A percentile compares a stretch with the other conserved stretches of the same genome.
These are phyloP conservation scores for Forbesichthys agassizii DNA, from an alignment of 2,113 vertebrate genomes.

Conservation along the genomic window DNA sequence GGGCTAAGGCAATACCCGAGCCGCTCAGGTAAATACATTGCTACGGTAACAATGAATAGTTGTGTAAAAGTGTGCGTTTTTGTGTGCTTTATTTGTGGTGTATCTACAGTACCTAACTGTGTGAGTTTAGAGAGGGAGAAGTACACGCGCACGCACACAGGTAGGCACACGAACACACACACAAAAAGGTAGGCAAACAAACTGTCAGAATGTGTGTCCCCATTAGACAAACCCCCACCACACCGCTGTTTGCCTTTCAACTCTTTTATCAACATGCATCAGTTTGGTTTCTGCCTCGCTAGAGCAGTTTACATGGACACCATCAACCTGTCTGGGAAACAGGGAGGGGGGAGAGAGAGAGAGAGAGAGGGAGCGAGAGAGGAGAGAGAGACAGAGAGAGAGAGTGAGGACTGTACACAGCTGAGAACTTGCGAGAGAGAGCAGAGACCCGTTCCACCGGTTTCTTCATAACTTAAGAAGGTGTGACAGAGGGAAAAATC, in stretches of 20 bases:
- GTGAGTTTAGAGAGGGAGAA: no score
- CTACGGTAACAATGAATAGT: background rate
- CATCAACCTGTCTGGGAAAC: conserved; percentile 28
- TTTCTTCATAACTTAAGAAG: conserved; percentile 76
- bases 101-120: background rate
- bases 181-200: background rate
- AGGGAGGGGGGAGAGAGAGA: conserved; percentile 5
- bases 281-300: conserved; percentile 32
- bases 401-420: conserved; percentile 59
- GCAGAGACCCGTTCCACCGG: conserved; percentile 64
- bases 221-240: background rate
- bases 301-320: conserved; percentile 18
- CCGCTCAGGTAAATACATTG: conserved; percentile 69
- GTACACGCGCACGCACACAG: no score
- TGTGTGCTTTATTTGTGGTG: background rate
- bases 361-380: conserved; percentile 18
- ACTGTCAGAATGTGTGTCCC: background rate
- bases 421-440: conserved; percentile 36
- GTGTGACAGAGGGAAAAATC: conserved; percentile 71
- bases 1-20: conserved; percentile 58
- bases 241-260: conserved; percentile 10
- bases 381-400: conserved; percentile 13
- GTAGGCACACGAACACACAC: no score
- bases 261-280: conserved; percentile 5
- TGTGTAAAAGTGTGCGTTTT: background rate